phyloP scores from a whole-genome alignment of 2,888 invertebrate species.

The Nephrotoma flavescens region DNA sequence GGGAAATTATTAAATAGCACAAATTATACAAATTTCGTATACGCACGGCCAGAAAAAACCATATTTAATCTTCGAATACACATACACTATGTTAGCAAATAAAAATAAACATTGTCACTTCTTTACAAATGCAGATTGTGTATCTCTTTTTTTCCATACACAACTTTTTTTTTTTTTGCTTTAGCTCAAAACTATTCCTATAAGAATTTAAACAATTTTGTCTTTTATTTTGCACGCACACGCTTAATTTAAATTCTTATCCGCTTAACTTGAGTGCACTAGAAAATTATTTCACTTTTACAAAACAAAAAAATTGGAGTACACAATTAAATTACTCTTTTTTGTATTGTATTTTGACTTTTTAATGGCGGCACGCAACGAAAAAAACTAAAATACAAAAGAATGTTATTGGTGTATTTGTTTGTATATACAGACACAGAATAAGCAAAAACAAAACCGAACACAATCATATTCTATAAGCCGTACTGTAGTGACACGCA shows the following conservation, averaged over 20 bases:
- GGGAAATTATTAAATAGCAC: not conserved
- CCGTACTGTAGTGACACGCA: too few species aligned
- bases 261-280: not conserved
- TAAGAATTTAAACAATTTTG: not conserved
- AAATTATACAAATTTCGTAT: not conserved
- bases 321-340: not conserved
- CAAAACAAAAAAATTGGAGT: not conserved
- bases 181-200: not conserved
- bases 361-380: slow-evolving; percentile 3
- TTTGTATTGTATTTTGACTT: slow-evolving; percentile 3
- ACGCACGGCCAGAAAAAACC: not conserved
- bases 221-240: not conserved
- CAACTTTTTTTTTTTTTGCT: not conserved
- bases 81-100: not conserved
- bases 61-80: not conserved
- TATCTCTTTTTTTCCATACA: not conserved
- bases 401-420: not conserved
- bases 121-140: not conserved
- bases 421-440: not conserved
- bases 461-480: too few species aligned
- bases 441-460: too few species aligned
- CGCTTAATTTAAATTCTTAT: not conserved
- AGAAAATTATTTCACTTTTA: not conserved
- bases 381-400: not conserved
- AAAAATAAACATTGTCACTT: not conserved